Base-by-base conservation (phyloP, 2,888 invertebrate species). In the Coenonympha arcania region DNA sequence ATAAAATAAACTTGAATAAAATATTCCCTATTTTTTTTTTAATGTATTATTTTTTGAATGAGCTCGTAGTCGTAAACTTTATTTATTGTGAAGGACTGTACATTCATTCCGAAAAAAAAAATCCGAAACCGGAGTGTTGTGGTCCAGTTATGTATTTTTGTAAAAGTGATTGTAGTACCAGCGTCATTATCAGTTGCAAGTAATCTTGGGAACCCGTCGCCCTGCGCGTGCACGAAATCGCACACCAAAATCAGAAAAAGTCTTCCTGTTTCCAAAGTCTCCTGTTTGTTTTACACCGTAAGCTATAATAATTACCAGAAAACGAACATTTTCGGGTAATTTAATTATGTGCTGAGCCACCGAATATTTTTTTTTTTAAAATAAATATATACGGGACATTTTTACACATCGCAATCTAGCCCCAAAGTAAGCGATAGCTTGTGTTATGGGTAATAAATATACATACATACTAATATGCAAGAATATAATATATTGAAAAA, bases 121-220 rank as follows among this genome's bases (percentile, higher is more conserved):
- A n/a, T 47, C 20, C 28, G 22, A 44, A 48, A 34, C 18, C 34
- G 28, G 18, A 30, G 36, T 66, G 66, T 68, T 68, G 61, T 70
- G 77, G 64, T 70, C 78, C 69, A 75, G 68, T 74, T 78, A 66
- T 65, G 65, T 70, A 28, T 36, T 34, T 37, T 20, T 37, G 13
- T 68, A 64, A 64, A 65, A 68, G 68, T 69, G 76, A 74, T 70
- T 68, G 71, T 66, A 61, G 13, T 37, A 37, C 13, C 20, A 19
- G 65, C 30, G 6, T 11, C 6, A 2, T 2, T 62, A 73, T 61
- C 62, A 62, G 60, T 60, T 64, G 64, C 58, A 60, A 56, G 64
- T 66, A 68, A 70, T 69, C 65, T 52, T 57, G 64, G 58, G 64
- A 71, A 69, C 68, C 60, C 57, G 66, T 71, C 64, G 50, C 33